Evolutionary conservation across 2,888 invertebrate genomes (phyloP).

Genomic region (Drosophila sordidapex): DNA sequence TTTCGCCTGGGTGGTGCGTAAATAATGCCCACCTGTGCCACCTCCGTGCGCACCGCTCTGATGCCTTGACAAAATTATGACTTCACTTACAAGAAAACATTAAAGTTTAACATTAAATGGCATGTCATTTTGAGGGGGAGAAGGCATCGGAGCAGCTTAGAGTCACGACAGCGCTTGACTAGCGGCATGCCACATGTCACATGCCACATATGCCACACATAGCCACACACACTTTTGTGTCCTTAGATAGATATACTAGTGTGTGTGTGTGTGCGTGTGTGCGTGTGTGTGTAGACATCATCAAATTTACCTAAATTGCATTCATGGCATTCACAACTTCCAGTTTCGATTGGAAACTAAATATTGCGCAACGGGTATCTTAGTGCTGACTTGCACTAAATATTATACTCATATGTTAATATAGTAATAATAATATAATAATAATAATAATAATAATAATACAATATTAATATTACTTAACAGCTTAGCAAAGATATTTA

Average conservation of each 20-base stretch:
- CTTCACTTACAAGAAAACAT: constrained; percentile 72
- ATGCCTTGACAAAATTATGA: constrained; percentile 58
- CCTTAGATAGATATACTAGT: not conserved
- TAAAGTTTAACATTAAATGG: constrained; percentile 82
- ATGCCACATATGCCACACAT: constrained; percentile 45
- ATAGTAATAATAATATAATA: not conserved
- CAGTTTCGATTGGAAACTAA: constrained; percentile 64
- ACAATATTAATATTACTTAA: not conserved
- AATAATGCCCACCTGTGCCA: constrained; percentile 79
- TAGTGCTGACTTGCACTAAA: not conserved
- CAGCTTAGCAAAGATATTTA: not conserved
- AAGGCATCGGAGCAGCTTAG: constrained; percentile 49
- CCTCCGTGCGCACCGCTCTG: constrained; percentile 8
- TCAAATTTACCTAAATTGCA: constrained; percentile 72
- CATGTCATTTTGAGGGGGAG: constrained; percentile 77
- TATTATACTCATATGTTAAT: not conserved
- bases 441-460: not conserved
- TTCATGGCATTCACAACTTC: constrained; percentile 40
- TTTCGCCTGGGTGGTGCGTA: constrained; percentile 57
- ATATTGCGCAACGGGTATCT: constrained; percentile 2
- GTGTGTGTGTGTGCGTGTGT: constrained; percentile 17
- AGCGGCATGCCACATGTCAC: constrained; percentile 64
- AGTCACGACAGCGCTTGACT: constrained; percentile 60
- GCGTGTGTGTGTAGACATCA: constrained; percentile 54
- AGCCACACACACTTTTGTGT: constrained; percentile 7